phyloP scores from a whole-genome alignment of 2,113 vertebrate species.

The Anhinga rufa region DNA sequence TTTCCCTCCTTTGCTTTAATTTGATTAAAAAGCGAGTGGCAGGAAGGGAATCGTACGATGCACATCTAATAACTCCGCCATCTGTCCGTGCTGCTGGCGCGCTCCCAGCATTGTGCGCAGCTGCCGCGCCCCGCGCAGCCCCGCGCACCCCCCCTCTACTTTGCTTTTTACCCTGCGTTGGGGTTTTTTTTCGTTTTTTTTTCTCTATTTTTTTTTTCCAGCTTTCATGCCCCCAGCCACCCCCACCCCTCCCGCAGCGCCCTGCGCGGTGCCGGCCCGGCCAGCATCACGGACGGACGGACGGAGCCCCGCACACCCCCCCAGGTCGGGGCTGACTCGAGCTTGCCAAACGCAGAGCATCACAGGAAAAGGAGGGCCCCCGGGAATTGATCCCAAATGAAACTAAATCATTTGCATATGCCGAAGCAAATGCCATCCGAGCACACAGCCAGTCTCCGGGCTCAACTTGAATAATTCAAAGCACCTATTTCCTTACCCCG shows the following conservation, averaged over 20 bases:
- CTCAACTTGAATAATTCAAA: conserved; percentile 81
- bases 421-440: conserved; percentile 73
- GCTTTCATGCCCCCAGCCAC: no score
- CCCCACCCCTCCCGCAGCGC: no score
- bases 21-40: conserved; percentile 98
- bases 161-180: no score
- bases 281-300: no score
- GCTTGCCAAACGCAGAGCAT: conserved; percentile 79
- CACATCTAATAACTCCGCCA: conserved; percentile 98
- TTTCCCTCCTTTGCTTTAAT: conserved; percentile 79
- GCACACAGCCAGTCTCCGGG: conserved; percentile 65
- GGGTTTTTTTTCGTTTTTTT: no score
- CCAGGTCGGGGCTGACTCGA: not conserved
- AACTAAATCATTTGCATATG: conserved; percentile 86
- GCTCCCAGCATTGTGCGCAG: conserved; percentile 92
- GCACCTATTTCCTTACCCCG: conserved; percentile 71
- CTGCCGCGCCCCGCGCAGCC: conserved; percentile 65
- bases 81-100: conserved; percentile 93
- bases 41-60: conserved; percentile 94
- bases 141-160: not conserved
- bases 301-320: no score
- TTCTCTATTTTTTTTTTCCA: no score
- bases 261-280: no score
- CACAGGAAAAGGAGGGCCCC: conserved; percentile 76
- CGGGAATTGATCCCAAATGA: conserved; percentile 84